Evolutionary conservation across 2,113 vertebrate species (phyloP).

Genomic region (Sylvia atricapilla): DNA sequence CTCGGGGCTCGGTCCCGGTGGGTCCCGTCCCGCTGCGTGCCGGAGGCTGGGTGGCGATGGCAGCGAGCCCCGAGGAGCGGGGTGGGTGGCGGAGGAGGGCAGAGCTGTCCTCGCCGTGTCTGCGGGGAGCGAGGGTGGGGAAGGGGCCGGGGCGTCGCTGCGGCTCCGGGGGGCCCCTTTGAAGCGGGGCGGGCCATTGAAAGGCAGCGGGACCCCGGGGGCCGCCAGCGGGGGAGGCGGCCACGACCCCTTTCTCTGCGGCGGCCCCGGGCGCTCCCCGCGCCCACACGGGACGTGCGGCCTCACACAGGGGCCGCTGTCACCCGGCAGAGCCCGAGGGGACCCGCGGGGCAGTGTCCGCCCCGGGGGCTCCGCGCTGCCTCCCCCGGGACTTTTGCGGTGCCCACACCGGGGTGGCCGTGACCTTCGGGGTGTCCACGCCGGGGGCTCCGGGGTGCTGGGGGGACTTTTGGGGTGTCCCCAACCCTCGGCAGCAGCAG

Average conservation of each 20-base stretch:
- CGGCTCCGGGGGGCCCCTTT: conserved; percentile 15
- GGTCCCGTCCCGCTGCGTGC: background rate
- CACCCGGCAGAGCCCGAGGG: background rate
- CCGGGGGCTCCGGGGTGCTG: background rate
- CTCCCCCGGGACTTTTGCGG: too few species aligned
- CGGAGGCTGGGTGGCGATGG: background rate
- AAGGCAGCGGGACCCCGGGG: background rate
- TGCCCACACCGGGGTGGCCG: background rate
- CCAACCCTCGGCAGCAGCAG: too few species aligned
- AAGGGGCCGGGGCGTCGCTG: conserved; percentile 19
- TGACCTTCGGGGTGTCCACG: background rate
- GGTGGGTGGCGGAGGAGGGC: background rate
- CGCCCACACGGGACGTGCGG: background rate
- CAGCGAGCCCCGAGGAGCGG: background rate
- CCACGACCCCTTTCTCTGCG: background rate
- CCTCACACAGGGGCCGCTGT: background rate
- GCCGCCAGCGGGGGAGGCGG: background rate
- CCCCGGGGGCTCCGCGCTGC: too few species aligned
- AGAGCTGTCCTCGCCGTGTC: conserved; percentile 6
- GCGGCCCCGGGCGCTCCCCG: background rate
- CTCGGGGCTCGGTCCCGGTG: background rate
- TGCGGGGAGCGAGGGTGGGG: conserved; percentile 15
- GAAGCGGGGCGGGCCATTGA: conserved; percentile 25
- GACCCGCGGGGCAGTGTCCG: too few species aligned
- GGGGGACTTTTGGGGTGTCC: background rate